phyloP scores from a whole-genome alignment of 2,797 vertebrate genomes.

The Neomorphus geoffroyi region DNA sequence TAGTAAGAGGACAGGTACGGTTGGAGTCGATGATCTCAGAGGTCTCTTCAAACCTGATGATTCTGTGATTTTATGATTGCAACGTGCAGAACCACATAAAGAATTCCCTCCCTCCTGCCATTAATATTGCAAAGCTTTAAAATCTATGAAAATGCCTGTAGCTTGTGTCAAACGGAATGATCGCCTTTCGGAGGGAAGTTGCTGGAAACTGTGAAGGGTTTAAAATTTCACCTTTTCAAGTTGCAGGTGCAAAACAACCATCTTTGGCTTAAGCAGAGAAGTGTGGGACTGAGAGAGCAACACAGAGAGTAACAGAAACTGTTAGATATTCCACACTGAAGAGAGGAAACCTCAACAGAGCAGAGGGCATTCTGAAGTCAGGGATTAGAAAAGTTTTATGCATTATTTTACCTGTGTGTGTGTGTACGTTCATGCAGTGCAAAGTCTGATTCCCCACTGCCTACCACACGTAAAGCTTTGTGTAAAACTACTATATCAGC shows the following conservation, averaged over 20 bases:
- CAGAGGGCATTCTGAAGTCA: background rate
- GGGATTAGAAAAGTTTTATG: background rate
- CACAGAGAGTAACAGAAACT: conserved; percentile 1
- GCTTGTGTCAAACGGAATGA: background rate
- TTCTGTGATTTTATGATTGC: too few species aligned
- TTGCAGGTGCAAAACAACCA: background rate
- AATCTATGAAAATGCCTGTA: background rate
- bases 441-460: background rate
- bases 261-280: background rate
- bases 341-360: background rate
- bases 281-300: background rate
- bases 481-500: background rate
- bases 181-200: background rate
- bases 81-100: background rate
- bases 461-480: background rate
- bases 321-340: background rate
- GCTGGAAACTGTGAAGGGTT: background rate
- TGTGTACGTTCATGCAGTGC: background rate
- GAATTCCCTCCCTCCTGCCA: background rate
- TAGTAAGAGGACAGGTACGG: too few species aligned
- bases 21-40: too few species aligned
- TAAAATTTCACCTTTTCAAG: background rate
- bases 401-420: background rate
- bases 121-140: background rate
- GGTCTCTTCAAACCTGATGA: too few species aligned